Base-by-base conservation (phyloP, 1,140 invertebrate species). In the Spodoptera litura region DNA sequence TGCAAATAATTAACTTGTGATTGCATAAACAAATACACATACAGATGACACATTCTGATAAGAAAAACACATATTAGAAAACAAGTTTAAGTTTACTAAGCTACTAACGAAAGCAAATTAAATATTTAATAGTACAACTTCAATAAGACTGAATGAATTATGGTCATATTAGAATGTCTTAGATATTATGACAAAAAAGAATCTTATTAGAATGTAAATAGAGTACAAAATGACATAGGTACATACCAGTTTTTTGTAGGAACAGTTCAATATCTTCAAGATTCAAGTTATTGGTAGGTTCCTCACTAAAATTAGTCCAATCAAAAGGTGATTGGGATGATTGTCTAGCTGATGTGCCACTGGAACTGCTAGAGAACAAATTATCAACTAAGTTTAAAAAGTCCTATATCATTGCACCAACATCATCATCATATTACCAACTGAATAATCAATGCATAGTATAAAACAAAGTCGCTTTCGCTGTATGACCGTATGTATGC, bases 191-290 rank as follows among this genome's bases (percentile, higher is more conserved):
- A 49, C 15, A 49, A 49, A 66, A 20, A 10, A 51, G 62, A 35
- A 55, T 53, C 51, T 55, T 55, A 55, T 20, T 35, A 31, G 27
- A 71, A 55, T 53, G 10, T 2, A 0, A 1, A 59, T 44, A 44
- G 1, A 6, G 38, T 20, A 20, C 27, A 27, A 49, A 49, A 52
- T 31, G 78, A 75, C 75, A 75, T 71, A 58, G 55, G n/a, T 9
- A 78, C 49, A 35, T 83, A 90, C 91, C 88, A 87, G 90, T 61
- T 86, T 91, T 94, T 78, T 94, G 91, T 68, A 94, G 77, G 66
- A 94, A 94, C 76, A 89, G 78, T 81, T 94, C 93, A 56, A 94
- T 89, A 87, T 94, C 93, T 83, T 93, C 93, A 25, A 88, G 82
- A 31, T 90, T 93, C 25, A 94, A 75, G 70, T 88, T 84, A 85